A percentile compares a stretch with the other conserved stretches of the same genome.
Conservation (phyloP, 2,797 vertebrate species). For the Micromesistius poutassou region DNA sequence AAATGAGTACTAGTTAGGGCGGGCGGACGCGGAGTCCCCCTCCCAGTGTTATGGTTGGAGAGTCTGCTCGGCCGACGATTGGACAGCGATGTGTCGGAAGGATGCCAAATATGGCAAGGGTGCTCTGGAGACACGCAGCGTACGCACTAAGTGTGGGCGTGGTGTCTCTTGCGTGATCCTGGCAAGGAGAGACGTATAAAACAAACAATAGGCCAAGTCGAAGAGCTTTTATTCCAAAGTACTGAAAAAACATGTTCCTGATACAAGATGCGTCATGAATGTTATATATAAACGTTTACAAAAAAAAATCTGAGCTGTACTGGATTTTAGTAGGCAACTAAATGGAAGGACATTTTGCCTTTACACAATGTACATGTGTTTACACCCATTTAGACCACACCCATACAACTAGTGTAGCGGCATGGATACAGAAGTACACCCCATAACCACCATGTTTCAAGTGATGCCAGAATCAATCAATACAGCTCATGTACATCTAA, state of each 20-base stretch:
- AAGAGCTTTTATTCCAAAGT: background rate
- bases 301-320: background rate
- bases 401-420: background rate
- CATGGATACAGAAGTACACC: background rate
- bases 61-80: slow-evolving; percentile 44
- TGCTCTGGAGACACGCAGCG: slow-evolving; percentile 13
- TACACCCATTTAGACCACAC: background rate
- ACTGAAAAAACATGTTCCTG: background rate
- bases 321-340: background rate
- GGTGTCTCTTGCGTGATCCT: background rate
- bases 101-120: slow-evolving; percentile 63
- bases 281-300: background rate
- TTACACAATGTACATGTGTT: background rate
- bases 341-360: background rate
- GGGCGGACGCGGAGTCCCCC: slow-evolving; percentile 59
- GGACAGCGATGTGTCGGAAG: slow-evolving; percentile 56
- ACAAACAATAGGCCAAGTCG: background rate
- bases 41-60: slow-evolving; percentile 38
- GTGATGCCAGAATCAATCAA: background rate
- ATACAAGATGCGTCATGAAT: background rate
- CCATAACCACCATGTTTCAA: background rate
- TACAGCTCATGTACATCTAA: background rate
- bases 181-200: background rate
- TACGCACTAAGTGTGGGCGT: slow-evolving; percentile 22
- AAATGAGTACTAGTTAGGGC: slow-evolving; percentile 20